Evolutionary conservation across 2,113 vertebrate species (phyloP).

Genomic region (Colaptes auratus): DNA sequence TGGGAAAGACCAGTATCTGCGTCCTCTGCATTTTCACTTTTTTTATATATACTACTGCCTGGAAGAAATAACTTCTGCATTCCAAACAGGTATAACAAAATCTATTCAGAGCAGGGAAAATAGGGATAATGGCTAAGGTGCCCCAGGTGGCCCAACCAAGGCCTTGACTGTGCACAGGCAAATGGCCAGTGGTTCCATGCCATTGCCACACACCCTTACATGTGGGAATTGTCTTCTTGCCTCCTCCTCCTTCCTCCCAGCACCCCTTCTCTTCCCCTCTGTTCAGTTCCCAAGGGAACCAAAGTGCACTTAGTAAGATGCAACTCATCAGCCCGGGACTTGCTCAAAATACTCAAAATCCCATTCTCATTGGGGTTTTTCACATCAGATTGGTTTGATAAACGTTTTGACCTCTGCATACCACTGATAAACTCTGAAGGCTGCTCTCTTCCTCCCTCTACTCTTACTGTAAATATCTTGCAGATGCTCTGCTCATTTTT

Average conservation of each 20-base stretch:
- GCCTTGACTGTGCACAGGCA: background rate
- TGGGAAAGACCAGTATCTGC: background rate
- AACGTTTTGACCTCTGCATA: constrained; percentile 56
- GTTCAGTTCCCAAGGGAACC: background rate
- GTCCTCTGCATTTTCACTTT: constrained; percentile 10
- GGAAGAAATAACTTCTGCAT: constrained; percentile 15
- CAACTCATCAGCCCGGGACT: background rate
- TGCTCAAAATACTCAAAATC: background rate
- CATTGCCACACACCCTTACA: background rate
- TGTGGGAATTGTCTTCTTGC: fast-evolving
- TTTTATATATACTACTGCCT: background rate
- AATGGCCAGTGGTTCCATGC: background rate
- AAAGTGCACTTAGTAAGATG: background rate
- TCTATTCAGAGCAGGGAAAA: background rate
- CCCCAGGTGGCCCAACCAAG: background rate
- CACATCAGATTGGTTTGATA: constrained; percentile 57
- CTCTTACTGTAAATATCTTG: constrained; percentile 64
- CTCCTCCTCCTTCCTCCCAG: background rate
- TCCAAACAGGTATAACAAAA: constrained; percentile 20
- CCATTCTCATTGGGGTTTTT: constrained; percentile 35
- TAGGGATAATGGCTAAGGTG: fast-evolving
- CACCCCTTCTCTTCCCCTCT: background rate
- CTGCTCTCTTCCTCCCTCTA: constrained; percentile 5
- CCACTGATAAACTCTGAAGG: constrained; percentile 54
- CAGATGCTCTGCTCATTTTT: constrained; percentile 64